phyloP scores from a whole-genome alignment of 2,888 invertebrate genomes.

The Ectobius pallidus region DNA sequence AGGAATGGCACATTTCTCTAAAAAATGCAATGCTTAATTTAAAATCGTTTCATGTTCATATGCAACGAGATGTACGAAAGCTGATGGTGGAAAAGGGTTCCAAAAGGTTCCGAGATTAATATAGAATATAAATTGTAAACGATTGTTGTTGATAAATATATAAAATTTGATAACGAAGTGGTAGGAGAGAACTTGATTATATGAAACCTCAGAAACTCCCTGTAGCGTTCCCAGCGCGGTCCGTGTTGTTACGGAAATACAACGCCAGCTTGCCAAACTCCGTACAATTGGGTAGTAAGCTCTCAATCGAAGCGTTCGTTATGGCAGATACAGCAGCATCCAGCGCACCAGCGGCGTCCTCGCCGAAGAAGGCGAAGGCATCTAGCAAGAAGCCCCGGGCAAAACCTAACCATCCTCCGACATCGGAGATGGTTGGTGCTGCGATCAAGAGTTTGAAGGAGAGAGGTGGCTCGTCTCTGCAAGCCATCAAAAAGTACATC shows the following conservation, averaged over 20 bases:
- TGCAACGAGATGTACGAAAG: no score
- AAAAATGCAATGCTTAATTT: no score
- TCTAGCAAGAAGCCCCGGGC: constrained; percentile 41
- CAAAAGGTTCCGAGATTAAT: no score
- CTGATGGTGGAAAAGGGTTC: no score
- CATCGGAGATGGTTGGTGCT: constrained; percentile 62
- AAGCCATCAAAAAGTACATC: constrained; percentile 72
- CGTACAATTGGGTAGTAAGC: not conserved
- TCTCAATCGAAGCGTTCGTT: not conserved
- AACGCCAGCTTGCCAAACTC: not conserved
- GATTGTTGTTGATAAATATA: no score
- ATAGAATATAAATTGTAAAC: no score
- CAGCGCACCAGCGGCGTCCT: constrained; percentile 37
- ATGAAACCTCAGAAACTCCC: not conserved
- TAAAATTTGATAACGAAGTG: no score
- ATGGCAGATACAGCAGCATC: constrained; percentile 41
- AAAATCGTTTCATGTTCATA: no score
- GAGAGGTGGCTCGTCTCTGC: no score
- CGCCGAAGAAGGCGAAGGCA: constrained; percentile 42
- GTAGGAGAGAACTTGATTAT: no score
- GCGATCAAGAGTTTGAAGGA: constrained; percentile 62
- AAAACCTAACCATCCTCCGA: constrained; percentile 58
- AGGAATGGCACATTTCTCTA: no score
- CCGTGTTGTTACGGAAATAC: not conserved
- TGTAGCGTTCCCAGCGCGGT: not conserved